Conservation (phyloP, 2,888 invertebrate genomes). For the Byasa hedistus region DNA sequence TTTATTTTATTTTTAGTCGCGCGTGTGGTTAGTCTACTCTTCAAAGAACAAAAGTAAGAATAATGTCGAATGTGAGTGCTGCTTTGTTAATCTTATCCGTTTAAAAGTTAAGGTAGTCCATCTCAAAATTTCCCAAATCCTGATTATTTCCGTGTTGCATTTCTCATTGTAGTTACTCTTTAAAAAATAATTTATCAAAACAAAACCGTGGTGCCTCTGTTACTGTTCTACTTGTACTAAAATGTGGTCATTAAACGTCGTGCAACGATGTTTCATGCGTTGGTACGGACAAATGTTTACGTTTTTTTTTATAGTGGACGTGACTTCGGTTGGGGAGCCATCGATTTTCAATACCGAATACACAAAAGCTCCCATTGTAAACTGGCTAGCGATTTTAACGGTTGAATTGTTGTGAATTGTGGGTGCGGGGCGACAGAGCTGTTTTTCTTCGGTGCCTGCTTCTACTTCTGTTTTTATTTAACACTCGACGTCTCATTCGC, state of each 20-base stretch:
- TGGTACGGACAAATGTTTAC: conserved; percentile 12
- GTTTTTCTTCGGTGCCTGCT: conserved; percentile 19
- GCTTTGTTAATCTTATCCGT: no score
- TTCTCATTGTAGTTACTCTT: no score
- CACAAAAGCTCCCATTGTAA: conserved; percentile 26
- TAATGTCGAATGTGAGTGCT: no score
- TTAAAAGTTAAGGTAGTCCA: no score
- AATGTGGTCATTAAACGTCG: conserved; percentile 13
- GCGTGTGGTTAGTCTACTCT: no score
- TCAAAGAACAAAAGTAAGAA: no score
- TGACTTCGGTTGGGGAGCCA: conserved; percentile 8
- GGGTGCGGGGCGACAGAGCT: conserved; percentile 15
- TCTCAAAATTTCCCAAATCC: no score
- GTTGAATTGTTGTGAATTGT: conserved; percentile 28
- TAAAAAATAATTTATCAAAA: no score
- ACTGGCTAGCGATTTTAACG: conserved; percentile 28
- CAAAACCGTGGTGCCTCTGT: no score
- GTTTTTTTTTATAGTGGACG: conserved; percentile 7
- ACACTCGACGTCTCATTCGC: background rate
- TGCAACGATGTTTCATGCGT: background rate
- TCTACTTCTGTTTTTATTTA: conserved; percentile 6
- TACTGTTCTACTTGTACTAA: background rate
- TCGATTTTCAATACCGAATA: conserved; percentile 27
- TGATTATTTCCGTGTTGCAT: background rate
- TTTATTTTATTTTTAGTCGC: no score